Conservation (phyloP, 2,113 vertebrate genomes). For the Taurulus bubalis region DNA sequence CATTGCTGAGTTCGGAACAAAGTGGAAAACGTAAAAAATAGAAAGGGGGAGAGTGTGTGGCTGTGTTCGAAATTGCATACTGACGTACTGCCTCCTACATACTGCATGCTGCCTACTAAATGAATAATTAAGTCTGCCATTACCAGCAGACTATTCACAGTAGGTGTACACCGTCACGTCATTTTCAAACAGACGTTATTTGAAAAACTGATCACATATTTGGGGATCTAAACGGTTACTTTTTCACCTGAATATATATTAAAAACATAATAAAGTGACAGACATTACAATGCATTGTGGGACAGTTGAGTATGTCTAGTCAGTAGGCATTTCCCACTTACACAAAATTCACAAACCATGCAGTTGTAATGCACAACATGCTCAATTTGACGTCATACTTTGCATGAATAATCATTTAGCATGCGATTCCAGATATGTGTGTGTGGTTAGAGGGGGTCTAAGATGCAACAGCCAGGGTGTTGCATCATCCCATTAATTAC, state of each 20-base stretch:
- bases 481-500: constrained; percentile 78
- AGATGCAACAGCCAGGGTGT: constrained; percentile 64
- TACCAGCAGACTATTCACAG: not conserved
- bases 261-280: not conserved
- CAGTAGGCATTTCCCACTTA: not conserved
- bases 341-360: not conserved
- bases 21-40: constrained; percentile 37
- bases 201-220: not conserved
- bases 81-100: not conserved
- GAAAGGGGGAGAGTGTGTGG: not conserved
- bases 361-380: not conserved
- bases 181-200: not conserved
- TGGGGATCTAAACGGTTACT: not conserved
- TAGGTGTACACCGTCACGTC: not conserved
- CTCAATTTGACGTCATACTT: not conserved
- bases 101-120: not conserved
- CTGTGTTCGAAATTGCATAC: not conserved
- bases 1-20: constrained; percentile 38
- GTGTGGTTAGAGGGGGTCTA: constrained; percentile 36
- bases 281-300: not conserved
- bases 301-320: not conserved
- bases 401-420: not conserved
- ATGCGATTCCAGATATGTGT: not conserved
- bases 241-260: not conserved
- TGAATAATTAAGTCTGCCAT: not conserved